Evolutionary conservation across 1,140 invertebrate species (phyloP).

Genomic region (Asbolus verrucosus): DNA sequence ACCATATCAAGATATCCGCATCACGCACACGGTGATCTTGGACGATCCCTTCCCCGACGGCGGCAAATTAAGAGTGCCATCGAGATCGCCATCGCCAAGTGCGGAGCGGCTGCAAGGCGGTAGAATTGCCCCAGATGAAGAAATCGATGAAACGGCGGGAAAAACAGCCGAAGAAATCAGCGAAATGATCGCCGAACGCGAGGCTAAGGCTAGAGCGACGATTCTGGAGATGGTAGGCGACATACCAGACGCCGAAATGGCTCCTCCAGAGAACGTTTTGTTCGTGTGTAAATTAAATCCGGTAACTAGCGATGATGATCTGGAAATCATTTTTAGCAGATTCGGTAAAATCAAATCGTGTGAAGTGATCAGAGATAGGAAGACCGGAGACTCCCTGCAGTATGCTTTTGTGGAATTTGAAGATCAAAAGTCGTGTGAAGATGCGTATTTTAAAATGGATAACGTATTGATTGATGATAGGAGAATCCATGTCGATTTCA

Average conservation of each 20-base stretch:
- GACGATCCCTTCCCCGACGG: slow-evolving; percentile 97
- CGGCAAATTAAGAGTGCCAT: slow-evolving; percentile 79
- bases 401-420: slow-evolving; percentile 99
- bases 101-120: slow-evolving; percentile 84
- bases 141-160: slow-evolving; percentile 91
- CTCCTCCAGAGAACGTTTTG: slow-evolving; percentile 98
- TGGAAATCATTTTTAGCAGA: slow-evolving; percentile 97
- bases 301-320: slow-evolving; percentile 96
- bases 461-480: slow-evolving; percentile 99
- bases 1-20: slow-evolving; percentile 96
- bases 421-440: slow-evolving; percentile 94
- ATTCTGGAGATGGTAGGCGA: slow-evolving; percentile 99
- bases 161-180: slow-evolving; percentile 86
- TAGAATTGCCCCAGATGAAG: slow-evolving; percentile 94
- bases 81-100: slow-evolving; percentile 88
- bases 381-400: slow-evolving; percentile 94
- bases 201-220: slow-evolving; percentile 96
- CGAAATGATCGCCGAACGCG: slow-evolving; percentile 90
- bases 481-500: slow-evolving; percentile 99
- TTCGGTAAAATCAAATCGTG: slow-evolving; percentile 96
- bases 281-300: slow-evolving; percentile 99
- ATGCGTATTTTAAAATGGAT: slow-evolving; percentile 99
- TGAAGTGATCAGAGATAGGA: slow-evolving; percentile 96
- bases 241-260: slow-evolving; percentile 95
- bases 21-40: slow-evolving; percentile 96